These are phyloP conservation scores for Oriolus oriolus DNA, from an alignment of 2,113 vertebrate species.

Conservation along the genomic window DNA sequence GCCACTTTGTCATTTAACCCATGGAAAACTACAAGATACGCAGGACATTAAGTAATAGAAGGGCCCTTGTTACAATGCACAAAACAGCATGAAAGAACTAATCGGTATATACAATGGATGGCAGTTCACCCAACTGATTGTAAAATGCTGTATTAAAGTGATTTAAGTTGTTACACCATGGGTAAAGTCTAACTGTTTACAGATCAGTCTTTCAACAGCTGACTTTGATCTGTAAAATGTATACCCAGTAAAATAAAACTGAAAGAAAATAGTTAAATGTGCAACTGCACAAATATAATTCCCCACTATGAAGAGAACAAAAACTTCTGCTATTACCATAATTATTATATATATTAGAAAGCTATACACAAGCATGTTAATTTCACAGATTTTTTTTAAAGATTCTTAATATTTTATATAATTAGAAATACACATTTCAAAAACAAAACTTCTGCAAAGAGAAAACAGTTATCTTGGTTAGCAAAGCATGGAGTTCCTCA, in stretches of 20 bases:
- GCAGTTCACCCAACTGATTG: slow-evolving; percentile 76
- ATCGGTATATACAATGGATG: slow-evolving; percentile 80
- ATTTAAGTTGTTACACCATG: slow-evolving; percentile 67
- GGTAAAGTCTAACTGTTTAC: slow-evolving; percentile 70
- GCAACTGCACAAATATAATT: slow-evolving; percentile 91
- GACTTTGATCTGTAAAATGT: slow-evolving; percentile 74
- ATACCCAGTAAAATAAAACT: slow-evolving; percentile 76
- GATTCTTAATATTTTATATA: slow-evolving; percentile 99
- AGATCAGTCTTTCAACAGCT: slow-evolving; percentile 73
- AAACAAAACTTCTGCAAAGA: slow-evolving; percentile 99
- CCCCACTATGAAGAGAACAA: slow-evolving; percentile 93
- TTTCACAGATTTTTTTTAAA: slow-evolving; percentile 99
- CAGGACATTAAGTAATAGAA: slow-evolving; percentile 68
- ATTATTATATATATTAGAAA: slow-evolving; percentile 98
- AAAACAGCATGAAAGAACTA: slow-evolving; percentile 73
- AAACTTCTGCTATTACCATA: slow-evolving; percentile 88
- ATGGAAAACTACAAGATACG: slow-evolving; percentile 72
- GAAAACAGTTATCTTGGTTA: slow-evolving; percentile 94
- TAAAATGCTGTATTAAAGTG: slow-evolving; percentile 71
- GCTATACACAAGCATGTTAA: slow-evolving; percentile 99
- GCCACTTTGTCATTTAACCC: slow-evolving; percentile 59
- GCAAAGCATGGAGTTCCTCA: slow-evolving; percentile 97
- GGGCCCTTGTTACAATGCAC: slow-evolving; percentile 76
- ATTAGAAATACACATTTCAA: slow-evolving; percentile 99
- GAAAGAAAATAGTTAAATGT: slow-evolving; percentile 81